Evolutionary conservation across 2,113 vertebrate species (phyloP), one percentile per base, ranked within the genome.

Genomic region (Nothocercus julius): DNA sequence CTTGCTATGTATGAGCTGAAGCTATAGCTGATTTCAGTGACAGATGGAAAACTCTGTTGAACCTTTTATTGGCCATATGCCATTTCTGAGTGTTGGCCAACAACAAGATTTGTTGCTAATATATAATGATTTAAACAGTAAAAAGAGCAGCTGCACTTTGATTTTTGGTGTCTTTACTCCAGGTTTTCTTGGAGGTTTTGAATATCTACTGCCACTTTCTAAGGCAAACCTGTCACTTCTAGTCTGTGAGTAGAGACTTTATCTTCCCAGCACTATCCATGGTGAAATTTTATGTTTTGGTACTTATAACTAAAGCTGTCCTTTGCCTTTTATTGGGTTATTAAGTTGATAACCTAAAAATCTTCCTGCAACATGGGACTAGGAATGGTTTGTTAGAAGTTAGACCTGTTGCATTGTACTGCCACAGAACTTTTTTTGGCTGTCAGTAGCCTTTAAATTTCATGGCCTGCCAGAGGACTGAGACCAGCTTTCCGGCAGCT

Each of bases 61-160:
- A 97, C 91, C 96, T 96, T 97, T 97, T 97, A 97, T 96, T 98
- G 97, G 96, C 97, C 97, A 96, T 97, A 97, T 97, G 97, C 97
- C 97, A 97, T 95, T 96, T 93, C 96, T 97, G 97, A 97, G 92
- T 93, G 96, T 97, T 97, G 97, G 97, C 98, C 97, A 97, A 96
- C 93, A 96, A 96, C 91, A 82, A 97, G 97, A 97, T 97, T 97
- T 97, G 95, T 89, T 97, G 96, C 96, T 98, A 97, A 98, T 98
- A 97, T 95, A 95, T 97, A 97, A 97, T 97, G 97, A 98, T 98
- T 98, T 97, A 96, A 97, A 96, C 95, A 94, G 95, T 92, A 91
- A 96, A 97, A 96, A 97, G 96, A 97, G 95, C 97, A 98, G 96
- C 96, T 97, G 95, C 88, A 93, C 96, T 97, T 97, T 95, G 97